phyloP scores from a whole-genome alignment of 2,113 vertebrate genomes.

The Symphodus melops region DNA sequence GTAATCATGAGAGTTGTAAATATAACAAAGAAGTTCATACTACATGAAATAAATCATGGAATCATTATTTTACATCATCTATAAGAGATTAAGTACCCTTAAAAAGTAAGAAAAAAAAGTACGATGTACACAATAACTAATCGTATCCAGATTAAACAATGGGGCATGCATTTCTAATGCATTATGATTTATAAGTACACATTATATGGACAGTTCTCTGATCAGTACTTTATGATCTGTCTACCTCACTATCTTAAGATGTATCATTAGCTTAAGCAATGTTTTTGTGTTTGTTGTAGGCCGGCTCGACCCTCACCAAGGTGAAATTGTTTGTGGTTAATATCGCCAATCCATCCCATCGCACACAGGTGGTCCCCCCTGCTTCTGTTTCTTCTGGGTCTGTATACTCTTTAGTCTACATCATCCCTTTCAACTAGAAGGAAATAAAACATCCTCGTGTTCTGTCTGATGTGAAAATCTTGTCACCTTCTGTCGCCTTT shows the following conservation, averaged over 20 bases:
- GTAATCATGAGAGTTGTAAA: no score
- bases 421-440: neutral
- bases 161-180: no score
- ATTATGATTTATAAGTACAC: no score
- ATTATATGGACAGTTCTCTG: no score
- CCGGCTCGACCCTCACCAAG: slow-evolving; percentile 88
- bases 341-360: slow-evolving; percentile 71
- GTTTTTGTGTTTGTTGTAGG: slow-evolving; percentile 78
- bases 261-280: neutral
- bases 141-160: no score
- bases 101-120: no score
- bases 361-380: slow-evolving; percentile 85
- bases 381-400: slow-evolving; percentile 86
- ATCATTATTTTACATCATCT: neutral
- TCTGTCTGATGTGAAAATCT: slow-evolving; percentile 35
- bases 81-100: neutral
- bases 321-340: slow-evolving; percentile 91
- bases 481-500: slow-evolving; percentile 62
- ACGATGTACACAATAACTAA: no score
- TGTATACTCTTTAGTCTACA: slow-evolving; percentile 39
- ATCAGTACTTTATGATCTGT: neutral
- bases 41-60: no score
- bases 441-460: slow-evolving; percentile 12
- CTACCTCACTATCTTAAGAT: neutral
- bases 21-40: no score